Base-by-base conservation (phyloP, 2,113 vertebrate genomes). In the Cyphomyrus plagiostoma region DNA sequence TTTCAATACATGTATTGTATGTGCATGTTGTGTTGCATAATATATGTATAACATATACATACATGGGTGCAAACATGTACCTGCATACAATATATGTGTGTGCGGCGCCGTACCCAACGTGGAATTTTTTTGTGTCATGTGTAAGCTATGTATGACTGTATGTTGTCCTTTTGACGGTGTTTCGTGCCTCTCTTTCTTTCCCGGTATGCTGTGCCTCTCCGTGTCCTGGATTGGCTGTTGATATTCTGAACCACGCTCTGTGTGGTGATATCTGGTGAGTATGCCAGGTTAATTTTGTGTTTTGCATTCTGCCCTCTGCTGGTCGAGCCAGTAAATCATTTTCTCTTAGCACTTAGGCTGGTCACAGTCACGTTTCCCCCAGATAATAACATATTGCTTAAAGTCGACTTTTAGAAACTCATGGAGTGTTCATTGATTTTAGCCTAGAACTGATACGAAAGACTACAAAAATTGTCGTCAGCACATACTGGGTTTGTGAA, bases 191-290 rank as follows among this genome's bases (percentile, higher is more conserved):
- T 56, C 85, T 46, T 19, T 83, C 77, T 83, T 26, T 21, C 50
- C 45, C 50, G 19, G 23, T 52, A 5, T 23, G 3, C 70, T 53
- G n/a, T 52, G 48, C 88, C 42, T 42, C 62, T 11, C 21, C 88
- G 46, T 82, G 70, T 89, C 13, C 49, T 53, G 88, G 88, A 89
- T 46, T 74, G 58, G 70, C 70, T 77, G 26, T 70, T 39, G 30
- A 53, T 58, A 30, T 83, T 48, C 39, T 56, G 74, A 30, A 46
- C 49, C 50, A 7, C 13, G 7, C 19, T 39, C n/a, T 30, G 5
- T 48, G 13, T 50, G 88, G 70, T 35, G 30, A 26, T 83, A 2
- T 80, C 49, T 89, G 88, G 88, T 89, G 70, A 89, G 88, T 89
- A 49, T 80, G 48, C 77, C 23, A 74, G 15, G 10, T 77, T 62